Evolutionary conservation across 2,113 vertebrate species (phyloP).

Genomic region (Phaethornis superciliosus): DNA sequence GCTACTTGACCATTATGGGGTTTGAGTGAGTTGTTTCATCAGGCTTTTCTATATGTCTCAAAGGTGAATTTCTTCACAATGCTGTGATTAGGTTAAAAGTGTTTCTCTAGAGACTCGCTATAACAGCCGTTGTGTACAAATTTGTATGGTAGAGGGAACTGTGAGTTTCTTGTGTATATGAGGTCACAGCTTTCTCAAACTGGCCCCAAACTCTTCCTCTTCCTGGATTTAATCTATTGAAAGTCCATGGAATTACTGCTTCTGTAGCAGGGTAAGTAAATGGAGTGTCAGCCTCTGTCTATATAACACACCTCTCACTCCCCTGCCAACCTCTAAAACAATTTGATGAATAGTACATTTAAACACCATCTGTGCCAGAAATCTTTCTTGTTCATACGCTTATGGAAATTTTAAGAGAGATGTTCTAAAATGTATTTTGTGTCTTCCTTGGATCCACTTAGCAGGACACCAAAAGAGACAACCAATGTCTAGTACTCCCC

Average conservation of each 20-base stretch:
- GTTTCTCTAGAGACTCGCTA: not conserved
- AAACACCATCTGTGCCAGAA: not conserved
- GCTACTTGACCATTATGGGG: not conserved
- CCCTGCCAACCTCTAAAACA: not conserved
- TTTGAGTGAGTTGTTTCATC: not conserved
- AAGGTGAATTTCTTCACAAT: not conserved
- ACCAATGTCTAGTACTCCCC: not conserved
- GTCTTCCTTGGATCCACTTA: not conserved
- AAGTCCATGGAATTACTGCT: not conserved
- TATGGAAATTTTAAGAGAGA: not conserved
- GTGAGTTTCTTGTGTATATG: not conserved
- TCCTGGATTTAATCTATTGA: not conserved
- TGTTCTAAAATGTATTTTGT: not conserved
- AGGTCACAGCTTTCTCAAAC: not conserved
- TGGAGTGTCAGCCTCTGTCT: not conserved
- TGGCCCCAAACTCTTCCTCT: not conserved
- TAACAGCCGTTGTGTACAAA: not conserved
- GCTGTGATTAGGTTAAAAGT: not conserved
- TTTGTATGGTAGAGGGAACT: not conserved
- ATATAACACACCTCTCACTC: not conserved
- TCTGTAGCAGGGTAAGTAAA: constrained; percentile 4
- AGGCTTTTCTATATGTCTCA: not conserved
- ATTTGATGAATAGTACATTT: not conserved
- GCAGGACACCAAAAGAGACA: not conserved
- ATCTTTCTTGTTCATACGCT: not conserved